Evolutionary conservation across 2,113 vertebrate genomes (phyloP).

Genomic region (Motacilla tschutschensis): DNA sequence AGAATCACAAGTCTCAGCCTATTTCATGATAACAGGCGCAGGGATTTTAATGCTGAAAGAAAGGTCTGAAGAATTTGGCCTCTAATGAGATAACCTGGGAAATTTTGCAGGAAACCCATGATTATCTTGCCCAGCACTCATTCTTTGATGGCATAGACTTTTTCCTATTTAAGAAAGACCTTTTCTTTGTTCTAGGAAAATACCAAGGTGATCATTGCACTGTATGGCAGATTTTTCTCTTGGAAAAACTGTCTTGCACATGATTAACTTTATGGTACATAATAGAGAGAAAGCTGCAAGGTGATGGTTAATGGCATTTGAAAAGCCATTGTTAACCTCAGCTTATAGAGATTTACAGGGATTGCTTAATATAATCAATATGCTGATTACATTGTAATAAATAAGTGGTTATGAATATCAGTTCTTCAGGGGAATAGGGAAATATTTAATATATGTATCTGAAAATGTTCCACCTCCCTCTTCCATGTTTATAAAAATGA

Average conservation of each 20-base stretch:
- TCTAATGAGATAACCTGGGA: conserved; percentile 7
- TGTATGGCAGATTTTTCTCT: conserved; percentile 55
- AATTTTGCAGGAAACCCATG: not conserved
- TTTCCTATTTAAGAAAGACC: conserved; percentile 55
- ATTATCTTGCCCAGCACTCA: conserved; percentile 34
- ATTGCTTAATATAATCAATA: conserved; percentile 52
- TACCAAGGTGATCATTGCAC: conserved; percentile 62
- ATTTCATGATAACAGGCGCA: not conserved
- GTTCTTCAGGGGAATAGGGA: not conserved
- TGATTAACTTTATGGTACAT: conserved; percentile 64
- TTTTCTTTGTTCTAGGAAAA: conserved; percentile 67
- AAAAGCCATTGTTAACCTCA: conserved; percentile 55
- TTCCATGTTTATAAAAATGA: not conserved
- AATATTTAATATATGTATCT: not conserved
- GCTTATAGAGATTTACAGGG: conserved; percentile 40
- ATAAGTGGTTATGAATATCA: conserved; percentile 37
- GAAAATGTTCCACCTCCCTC: not conserved
- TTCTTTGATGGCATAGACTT: conserved; percentile 17
- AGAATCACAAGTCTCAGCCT: not conserved
- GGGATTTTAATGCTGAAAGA: not conserved
- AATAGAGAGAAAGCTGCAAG: conserved; percentile 65
- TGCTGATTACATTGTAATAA: conserved; percentile 44
- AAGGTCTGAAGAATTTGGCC: not conserved
- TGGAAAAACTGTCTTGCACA: conserved; percentile 63
- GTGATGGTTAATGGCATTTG: conserved; percentile 66